A percentile compares a stretch with the other conserved stretches of the same genome.
These are phyloP conservation scores for Apodemus agrarius DNA, from an alignment of 2,797 vertebrate genomes.

Conservation along the genomic window DNA sequence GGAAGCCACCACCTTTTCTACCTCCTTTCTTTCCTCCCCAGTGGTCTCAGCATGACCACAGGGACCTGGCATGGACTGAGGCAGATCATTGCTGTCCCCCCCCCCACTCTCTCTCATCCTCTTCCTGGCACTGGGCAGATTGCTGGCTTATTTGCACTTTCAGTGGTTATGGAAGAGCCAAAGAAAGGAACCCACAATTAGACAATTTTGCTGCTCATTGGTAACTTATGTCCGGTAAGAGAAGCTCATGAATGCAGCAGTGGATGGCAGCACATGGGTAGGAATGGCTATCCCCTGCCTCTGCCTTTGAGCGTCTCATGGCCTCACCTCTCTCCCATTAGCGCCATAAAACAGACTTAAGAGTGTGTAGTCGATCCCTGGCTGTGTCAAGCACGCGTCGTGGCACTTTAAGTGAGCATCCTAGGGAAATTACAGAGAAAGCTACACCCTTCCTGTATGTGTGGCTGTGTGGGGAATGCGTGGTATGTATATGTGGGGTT, in stretches of 20 bases:
- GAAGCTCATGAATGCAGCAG: not conserved
- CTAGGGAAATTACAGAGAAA: not conserved
- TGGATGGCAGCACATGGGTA: too few relatives aligned
- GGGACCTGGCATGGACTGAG: not conserved
- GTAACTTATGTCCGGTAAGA: not conserved
- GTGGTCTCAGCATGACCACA: not conserved
- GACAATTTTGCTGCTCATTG: slow-evolving; percentile 12
- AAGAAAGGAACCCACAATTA: slow-evolving; percentile 10
- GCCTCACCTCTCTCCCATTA: not conserved
- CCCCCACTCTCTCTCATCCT: not conserved
- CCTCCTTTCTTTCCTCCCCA: fast-evolving
- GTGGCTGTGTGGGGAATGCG: not conserved
- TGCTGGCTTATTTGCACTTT: slow-evolving; percentile 41
- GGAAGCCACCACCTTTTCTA: fast-evolving
- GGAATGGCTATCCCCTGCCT: not conserved
- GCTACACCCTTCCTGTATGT: not conserved
- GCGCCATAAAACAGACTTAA: not conserved
- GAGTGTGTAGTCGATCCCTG: fast-evolving
- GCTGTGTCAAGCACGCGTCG: fast-evolving
- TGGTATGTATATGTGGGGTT: not conserved
- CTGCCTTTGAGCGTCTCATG: not conserved
- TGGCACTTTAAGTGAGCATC: not conserved
- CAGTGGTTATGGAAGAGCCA: not conserved
- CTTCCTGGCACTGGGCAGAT: slow-evolving; percentile 38
- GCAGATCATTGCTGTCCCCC: not conserved